Evolutionary conservation across 2,797 vertebrate species (phyloP), one percentile per base, ranked within the genome.

Genomic region (Ctenosaura bakeri): DNA sequence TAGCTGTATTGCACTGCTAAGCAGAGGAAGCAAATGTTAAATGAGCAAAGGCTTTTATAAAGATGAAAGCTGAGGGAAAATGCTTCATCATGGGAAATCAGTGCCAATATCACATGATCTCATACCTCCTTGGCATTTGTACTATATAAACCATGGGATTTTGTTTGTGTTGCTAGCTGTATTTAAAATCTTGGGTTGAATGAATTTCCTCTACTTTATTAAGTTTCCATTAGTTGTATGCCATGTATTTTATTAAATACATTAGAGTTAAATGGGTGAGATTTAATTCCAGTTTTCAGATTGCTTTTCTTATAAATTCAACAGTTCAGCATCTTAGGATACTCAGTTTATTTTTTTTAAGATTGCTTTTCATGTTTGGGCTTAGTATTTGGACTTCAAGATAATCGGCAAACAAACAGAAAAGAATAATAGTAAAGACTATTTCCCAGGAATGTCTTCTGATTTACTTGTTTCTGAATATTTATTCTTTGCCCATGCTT

Each of bases 11-110:
- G 77, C 35, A 59, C 89, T 91, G 62, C 91, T 94, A 87, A 86
- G 87, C 66, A n/a, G 87, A 92, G 76, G 71, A 82, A 94, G 26
- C 80, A 90, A 92, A 80, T 91, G 92, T 74, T 91, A 92, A 94
- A 93, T 54, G 90, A 83, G 78, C 46, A 26, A 32, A 6, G 46
- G 93, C 94, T 96, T 95, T 96, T 94, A 95, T 0, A 2, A 93
- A 95, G 94, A 95, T 96, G 90, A 96, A 94, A 91, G 77, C 38
- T 80, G 8, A 24, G 12, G 20, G 42, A 0, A 86, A 92, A 93
- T 94, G 93, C 93, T 95, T 94, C 92, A 95, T 95, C 94, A 88
- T 90, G 88, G 85, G 92, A 95, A 96, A 95, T 89, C 59, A n/a
- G 59, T 93, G 94, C 92, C 94, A 95, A 93, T 90, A n/a, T 93